These are phyloP conservation scores for Lochmaea capreae DNA, from an alignment of 2,888 invertebrate genomes.

Conservation along the genomic window DNA sequence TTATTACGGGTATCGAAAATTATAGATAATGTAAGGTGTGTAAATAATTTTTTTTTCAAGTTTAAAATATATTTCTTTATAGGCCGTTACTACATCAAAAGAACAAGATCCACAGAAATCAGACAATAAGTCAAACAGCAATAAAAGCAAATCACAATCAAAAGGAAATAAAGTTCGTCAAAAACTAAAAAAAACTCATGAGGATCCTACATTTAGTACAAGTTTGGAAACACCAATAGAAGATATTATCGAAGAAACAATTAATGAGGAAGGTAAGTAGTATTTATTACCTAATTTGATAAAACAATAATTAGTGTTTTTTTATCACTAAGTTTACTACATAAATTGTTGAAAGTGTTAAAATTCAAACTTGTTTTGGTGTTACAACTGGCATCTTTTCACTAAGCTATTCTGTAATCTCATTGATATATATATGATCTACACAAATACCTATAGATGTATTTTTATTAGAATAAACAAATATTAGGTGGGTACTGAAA, in stretches of 20 bases:
- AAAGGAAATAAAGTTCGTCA: slow-evolving; percentile 43
- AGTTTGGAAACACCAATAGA: slow-evolving; percentile 52
- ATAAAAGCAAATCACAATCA: slow-evolving; percentile 28
- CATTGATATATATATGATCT: too few species aligned
- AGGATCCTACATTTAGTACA: slow-evolving; percentile 52
- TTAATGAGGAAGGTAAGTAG: slow-evolving; percentile 40
- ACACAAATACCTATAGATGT: too few species aligned
- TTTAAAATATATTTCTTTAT: slow-evolving; percentile 17
- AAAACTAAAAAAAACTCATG: slow-evolving; percentile 42
- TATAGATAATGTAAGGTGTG: slow-evolving; percentile 53
- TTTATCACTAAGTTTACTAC: too few species aligned
- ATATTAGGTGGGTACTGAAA: too few species aligned
- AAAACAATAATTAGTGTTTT: too few species aligned
- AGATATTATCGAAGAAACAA: slow-evolving; percentile 53
- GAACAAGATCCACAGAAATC: slow-evolving; percentile 29
- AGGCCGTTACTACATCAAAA: slow-evolving; percentile 22
- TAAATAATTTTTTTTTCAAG: slow-evolving; percentile 11
- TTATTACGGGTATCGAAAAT: slow-evolving; percentile 50
- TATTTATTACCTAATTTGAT: too few species aligned
- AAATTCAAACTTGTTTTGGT: too few species aligned
- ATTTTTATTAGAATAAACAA: too few species aligned
- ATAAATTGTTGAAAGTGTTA: too few species aligned
- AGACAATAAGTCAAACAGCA: slow-evolving; percentile 20
- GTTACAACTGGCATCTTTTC: too few species aligned
- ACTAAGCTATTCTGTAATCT: too few species aligned